Evolutionary conservation across 2,797 vertebrate genomes (phyloP).

Genomic region (Melanotaenia pygmaea): DNA sequence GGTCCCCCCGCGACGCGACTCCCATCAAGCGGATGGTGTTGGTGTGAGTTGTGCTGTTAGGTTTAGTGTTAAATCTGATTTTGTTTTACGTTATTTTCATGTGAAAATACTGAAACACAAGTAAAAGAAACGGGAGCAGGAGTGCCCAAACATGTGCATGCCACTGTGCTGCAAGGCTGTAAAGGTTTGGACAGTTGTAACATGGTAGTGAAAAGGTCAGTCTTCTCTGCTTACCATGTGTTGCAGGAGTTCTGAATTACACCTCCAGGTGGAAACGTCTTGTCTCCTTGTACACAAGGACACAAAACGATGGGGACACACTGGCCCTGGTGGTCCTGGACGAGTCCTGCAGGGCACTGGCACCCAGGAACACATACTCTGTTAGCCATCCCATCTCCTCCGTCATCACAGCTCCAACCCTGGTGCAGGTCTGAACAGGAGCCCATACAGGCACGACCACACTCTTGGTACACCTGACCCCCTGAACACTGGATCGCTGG

Average conservation of each 20-base stretch:
- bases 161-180: too few species aligned
- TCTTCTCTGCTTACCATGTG: constrained; percentile 77
- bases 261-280: constrained; percentile 73
- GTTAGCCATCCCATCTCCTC: constrained; percentile 24
- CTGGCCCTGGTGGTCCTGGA: constrained; percentile 84
- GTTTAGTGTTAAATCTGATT: too few species aligned
- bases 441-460: constrained; percentile 78
- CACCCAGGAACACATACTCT: constrained; percentile 87
- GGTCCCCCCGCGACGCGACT: too few species aligned
- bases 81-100: too few species aligned
- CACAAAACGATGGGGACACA: constrained; percentile 86
- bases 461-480: constrained; percentile 89
- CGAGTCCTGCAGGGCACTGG: constrained; percentile 85
- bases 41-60: too few species aligned
- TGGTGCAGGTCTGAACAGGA: constrained; percentile 82
- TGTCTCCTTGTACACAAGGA: constrained; percentile 79
- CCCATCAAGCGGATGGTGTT: too few species aligned
- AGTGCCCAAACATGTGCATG: too few species aligned
- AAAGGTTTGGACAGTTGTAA: too few species aligned
- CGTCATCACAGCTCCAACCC: constrained; percentile 70
- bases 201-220: too few species aligned
- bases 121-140: too few species aligned
- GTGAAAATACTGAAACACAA: too few species aligned
- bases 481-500: constrained; percentile 83
- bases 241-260: constrained; percentile 83